phyloP scores from a whole-genome alignment of 1,140 invertebrate genomes.

The Microplitis mediator region DNA sequence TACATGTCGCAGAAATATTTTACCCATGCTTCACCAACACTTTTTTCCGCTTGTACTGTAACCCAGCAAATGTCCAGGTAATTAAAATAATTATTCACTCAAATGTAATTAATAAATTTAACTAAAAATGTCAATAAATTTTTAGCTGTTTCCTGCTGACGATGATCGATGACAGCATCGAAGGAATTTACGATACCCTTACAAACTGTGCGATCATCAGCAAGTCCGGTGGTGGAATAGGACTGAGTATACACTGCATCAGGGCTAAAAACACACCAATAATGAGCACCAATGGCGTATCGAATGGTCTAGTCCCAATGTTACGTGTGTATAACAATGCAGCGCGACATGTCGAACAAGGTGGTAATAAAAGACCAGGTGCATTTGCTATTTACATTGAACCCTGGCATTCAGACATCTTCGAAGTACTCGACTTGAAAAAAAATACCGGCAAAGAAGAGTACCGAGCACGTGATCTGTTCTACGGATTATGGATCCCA shows the following conservation, averaged over 20 bases:
- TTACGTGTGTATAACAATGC: slow-evolving; percentile 95
- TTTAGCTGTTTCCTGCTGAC: slow-evolving; percentile 90
- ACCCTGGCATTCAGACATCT: slow-evolving; percentile 98
- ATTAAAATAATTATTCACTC: background rate
- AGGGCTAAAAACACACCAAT: slow-evolving; percentile 90
- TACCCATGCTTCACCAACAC: slow-evolving; percentile 96
- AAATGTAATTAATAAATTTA: background rate
- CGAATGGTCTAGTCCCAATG: slow-evolving; percentile 97
- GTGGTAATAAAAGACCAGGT: slow-evolving; percentile 95
- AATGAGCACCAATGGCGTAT: slow-evolving; percentile 91
- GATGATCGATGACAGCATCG: slow-evolving; percentile 95
- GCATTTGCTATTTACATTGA: slow-evolving; percentile 99
- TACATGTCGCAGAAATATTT: slow-evolving; percentile 94
- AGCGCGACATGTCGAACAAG: slow-evolving; percentile 96
- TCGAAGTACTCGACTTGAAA: slow-evolving; percentile 92
- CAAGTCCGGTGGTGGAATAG: slow-evolving; percentile 97
- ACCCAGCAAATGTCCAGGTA: slow-evolving; percentile 86
- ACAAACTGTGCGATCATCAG: slow-evolving; percentile 95
- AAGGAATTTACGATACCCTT: slow-evolving; percentile 95
- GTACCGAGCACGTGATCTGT: slow-evolving; percentile 91
- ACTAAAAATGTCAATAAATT: background rate
- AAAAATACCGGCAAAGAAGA: slow-evolving; percentile 91
- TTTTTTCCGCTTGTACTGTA: slow-evolving; percentile 93
- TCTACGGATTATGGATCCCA: slow-evolving; percentile 97
- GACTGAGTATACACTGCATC: slow-evolving; percentile 96